A percentile compares a stretch with the other conserved stretches of the same genome.
Conservation (phyloP, 2,888 invertebrate genomes). For the Drosophila birchii region DNA sequence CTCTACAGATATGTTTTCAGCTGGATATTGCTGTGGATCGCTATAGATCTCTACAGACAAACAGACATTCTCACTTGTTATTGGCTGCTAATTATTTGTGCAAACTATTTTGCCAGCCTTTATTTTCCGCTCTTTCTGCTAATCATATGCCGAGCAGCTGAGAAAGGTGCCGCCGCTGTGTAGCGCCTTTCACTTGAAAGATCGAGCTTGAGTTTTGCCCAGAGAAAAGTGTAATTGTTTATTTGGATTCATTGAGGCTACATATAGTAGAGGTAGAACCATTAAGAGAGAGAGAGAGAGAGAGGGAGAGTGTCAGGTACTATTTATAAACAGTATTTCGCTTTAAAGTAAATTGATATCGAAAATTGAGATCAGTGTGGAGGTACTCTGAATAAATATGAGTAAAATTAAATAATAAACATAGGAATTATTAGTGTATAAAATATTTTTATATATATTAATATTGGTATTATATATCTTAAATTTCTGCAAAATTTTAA, state of each 20-base stretch:
- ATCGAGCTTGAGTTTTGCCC: not conserved
- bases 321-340: not conserved
- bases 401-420: not conserved
- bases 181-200: constrained; percentile 19
- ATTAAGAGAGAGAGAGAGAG: not conserved
- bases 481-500: not conserved
- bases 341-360: not conserved
- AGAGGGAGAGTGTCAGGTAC: not conserved
- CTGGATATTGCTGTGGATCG: constrained; percentile 1
- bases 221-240: constrained; percentile 10
- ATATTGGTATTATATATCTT: too few relatives aligned
- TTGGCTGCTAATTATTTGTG: constrained; percentile 57
- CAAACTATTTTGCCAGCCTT: constrained; percentile 25
- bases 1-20: constrained; percentile 13
- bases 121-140: constrained; percentile 32
- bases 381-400: not conserved
- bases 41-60: not conserved
- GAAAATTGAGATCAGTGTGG: not conserved
- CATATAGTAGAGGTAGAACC: not conserved
- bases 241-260: not conserved
- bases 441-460: not conserved
- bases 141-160: constrained; percentile 54
- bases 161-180: constrained; percentile 18
- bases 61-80: constrained; percentile 30
- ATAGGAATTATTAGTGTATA: not conserved